Evolutionary conservation across 1,140 invertebrate genomes (phyloP), one percentile per base, ranked within the genome.

Genomic region (Drosophila hydei): DNA sequence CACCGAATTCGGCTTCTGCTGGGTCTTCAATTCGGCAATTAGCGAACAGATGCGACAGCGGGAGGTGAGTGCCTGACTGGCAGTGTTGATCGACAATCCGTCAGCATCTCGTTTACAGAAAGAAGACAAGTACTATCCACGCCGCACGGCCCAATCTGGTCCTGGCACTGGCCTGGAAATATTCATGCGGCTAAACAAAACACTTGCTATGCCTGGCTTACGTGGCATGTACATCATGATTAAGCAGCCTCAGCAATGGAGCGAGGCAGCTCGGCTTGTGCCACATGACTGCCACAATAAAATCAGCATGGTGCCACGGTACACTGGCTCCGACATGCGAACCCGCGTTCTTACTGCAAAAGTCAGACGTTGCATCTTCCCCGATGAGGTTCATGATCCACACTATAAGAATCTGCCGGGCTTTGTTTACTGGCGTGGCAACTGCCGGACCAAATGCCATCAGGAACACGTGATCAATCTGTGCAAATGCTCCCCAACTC

Each of bases 161-260:
- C 81, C 87, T 1, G 69, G 79, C 0, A 59, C 68, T 3, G 89
- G 85, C 0, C 47, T 91, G 5, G 68, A 88, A 30, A 2, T 91
- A 2, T 33, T 58, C 4, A 0, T 91, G 6, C 27, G 50, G 0
- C 56, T 89, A 0, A 77, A 91, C 36, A 75, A 64, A 43, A 65
- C 67, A 0, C 25, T 69, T 0, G 48, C 65, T 1, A 42, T 30
- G 4, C 52, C 67, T 0, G 25, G 45, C 14, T 33, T 30, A 14
- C 64, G 68, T 1, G 89, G 89, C 9, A 16, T 81, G 3, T 68
- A 77, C 43, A 48, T 91, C 2, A 91, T 91, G 79, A 52, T 91
- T 3, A 91, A 91, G 47, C 76, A 79, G 25, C 62, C 89, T 0
- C 47, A 85, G 4, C 85, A 91, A 38, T 91, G 85, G 85, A 75